Evolutionary conservation across 2,113 vertebrate species (phyloP).

Genomic region (Isichthys henryi): DNA sequence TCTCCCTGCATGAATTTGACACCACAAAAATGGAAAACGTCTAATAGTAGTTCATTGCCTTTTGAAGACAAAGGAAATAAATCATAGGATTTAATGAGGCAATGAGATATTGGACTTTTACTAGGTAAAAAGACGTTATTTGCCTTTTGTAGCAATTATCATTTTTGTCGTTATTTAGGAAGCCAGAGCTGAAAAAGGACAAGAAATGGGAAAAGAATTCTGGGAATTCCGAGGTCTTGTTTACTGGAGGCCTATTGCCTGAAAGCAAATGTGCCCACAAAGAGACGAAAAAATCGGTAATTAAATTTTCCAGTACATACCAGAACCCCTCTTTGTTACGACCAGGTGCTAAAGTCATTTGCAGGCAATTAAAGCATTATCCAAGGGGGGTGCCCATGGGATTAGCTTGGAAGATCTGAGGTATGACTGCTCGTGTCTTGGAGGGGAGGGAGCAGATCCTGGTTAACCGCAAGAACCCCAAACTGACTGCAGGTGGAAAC

Average conservation of each 20-base stretch:
- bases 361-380: slow-evolving; percentile 54
- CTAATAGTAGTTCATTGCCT: neutral
- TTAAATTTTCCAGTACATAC: slow-evolving; percentile 32
- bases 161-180: neutral
- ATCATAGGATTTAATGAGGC: neutral
- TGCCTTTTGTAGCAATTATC: neutral
- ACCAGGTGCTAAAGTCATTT: slow-evolving; percentile 50
- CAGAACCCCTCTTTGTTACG: slow-evolving; percentile 30
- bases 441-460: slow-evolving; percentile 1
- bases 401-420: slow-evolving; percentile 17
- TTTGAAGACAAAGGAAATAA: neutral
- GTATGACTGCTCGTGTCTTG: slow-evolving; percentile 18
- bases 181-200: neutral
- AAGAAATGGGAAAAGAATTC: neutral
- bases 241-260: neutral
- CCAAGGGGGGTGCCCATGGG: slow-evolving; percentile 30
- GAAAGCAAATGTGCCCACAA: neutral
- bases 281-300: slow-evolving; percentile 16
- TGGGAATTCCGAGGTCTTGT: no score
- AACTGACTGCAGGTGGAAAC: slow-evolving; percentile 36
- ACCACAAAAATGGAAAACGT: neutral
- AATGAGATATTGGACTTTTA: neutral
- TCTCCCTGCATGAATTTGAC: neutral
- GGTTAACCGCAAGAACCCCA: slow-evolving; percentile 29
- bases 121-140: neutral